phyloP scores from a whole-genome alignment of 2,888 invertebrate species.

The Ectropis crepuscularia region DNA sequence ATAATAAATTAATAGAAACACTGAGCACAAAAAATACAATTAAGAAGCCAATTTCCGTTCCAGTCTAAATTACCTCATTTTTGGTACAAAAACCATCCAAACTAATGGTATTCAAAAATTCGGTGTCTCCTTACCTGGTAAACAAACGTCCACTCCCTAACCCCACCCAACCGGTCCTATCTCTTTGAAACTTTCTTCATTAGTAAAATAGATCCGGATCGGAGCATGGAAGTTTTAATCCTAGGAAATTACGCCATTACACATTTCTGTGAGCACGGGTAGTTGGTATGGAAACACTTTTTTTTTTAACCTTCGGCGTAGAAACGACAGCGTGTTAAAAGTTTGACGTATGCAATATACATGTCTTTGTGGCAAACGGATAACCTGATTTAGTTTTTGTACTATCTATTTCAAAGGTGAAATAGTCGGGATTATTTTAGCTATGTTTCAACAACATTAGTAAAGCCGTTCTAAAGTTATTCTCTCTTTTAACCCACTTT shows the following conservation, averaged over 20 bases:
- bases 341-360: too few species aligned
- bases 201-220: slow-evolving; percentile 53
- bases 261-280: slow-evolving; percentile 31
- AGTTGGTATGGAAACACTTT: not conserved
- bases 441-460: too few species aligned
- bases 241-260: slow-evolving; percentile 58
- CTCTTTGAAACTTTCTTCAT: slow-evolving; percentile 57
- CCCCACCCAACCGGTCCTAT: slow-evolving; percentile 39
- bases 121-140: slow-evolving; percentile 23
- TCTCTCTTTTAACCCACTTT: too few species aligned
- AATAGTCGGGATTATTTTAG: too few species aligned
- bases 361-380: too few species aligned
- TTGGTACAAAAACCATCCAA: not conserved
- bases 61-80: slow-evolving; percentile 1
- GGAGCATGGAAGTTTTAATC: slow-evolving; percentile 58
- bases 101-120: slow-evolving; percentile 25
- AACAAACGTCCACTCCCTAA: slow-evolving; percentile 35
- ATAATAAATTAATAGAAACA: too few species aligned
- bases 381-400: too few species aligned
- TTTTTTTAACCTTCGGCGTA: not conserved
- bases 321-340: too few species aligned
- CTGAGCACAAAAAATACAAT: not conserved
- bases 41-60: not conserved
- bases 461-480: too few species aligned
- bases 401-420: too few species aligned